Base-by-base conservation (phyloP, 2,797 vertebrate species). In the Microctenopoma lineatum region DNA sequence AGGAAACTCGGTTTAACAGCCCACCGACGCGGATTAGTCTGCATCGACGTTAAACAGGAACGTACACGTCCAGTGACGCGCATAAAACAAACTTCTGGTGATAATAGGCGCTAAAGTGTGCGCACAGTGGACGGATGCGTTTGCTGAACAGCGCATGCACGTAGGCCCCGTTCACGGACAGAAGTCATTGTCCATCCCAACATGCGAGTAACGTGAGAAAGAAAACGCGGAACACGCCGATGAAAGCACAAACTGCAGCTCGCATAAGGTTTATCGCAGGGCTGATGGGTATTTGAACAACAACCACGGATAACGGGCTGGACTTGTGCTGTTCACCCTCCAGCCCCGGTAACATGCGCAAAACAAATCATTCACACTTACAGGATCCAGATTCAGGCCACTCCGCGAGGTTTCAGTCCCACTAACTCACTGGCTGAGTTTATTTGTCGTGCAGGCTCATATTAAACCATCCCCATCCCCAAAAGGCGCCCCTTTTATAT, bases 311-410 rank as follows among this genome's bases (percentile, higher is more conserved):
- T 48, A 57, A 21, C 52, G 27, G 42, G 15, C 9, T 47, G 53
- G n/a, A 29, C 2, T 21, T 21, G 21, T 21, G 38, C 62, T 60
- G 61, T 15, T n/a, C 61, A 47, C 18, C 6, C 1, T 34, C 5
- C 54, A 80, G 77, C 68, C 73, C 77, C 69, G 36, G 54, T 7
- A 14, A 25, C 63, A 47, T n/a, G 59, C 60, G 44, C 10, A 61
- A 26, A 29, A 64, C 13, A 44, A 67, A 77, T 16, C 68, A 54
- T 34, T 51, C 58, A 55, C 16, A 90, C 84, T 87, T 48, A 18
- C 86, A 77, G 39, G 46, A n/a, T 73, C 66, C 73, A 56, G 77
- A 65, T 63, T 54, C 21, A 27, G 52, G 15, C 48, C 70, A 32
- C 68, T 73, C 75, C 63, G 52, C 21, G 36, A 16, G 47, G 27